Conservation (phyloP, 2,797 vertebrate species). For the Acrocephalus scirpaceus region DNA sequence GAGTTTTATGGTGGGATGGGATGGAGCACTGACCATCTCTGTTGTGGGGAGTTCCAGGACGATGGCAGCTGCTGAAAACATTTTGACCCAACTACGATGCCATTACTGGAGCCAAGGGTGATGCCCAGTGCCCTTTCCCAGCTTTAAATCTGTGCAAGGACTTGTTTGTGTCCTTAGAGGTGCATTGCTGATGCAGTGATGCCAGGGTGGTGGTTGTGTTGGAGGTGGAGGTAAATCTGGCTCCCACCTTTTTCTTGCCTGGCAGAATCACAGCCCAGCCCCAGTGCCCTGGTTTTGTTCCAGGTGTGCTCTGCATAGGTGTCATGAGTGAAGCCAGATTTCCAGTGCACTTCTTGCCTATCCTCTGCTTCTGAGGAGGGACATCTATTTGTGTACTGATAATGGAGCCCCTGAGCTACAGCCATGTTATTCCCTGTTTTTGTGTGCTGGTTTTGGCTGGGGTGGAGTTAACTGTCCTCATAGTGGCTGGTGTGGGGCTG, state of each 20-base stretch:
- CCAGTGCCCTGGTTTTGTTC: background rate
- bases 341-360: background rate
- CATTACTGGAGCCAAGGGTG: background rate
- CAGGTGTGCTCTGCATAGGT: background rate
- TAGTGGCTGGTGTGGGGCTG: background rate
- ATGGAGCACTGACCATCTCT: background rate
- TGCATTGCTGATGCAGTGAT: rapidly evolving
- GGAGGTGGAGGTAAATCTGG: background rate
- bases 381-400: background rate
- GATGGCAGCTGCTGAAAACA: background rate
- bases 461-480: background rate
- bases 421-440: background rate
- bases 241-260: background rate
- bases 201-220: background rate
- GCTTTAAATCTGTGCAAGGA: background rate
- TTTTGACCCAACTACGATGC: background rate
- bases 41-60: background rate
- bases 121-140: background rate
- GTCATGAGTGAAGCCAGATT: background rate
- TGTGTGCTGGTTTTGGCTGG: background rate
- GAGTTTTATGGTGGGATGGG: background rate
- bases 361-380: background rate
- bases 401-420: background rate
- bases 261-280: background rate
- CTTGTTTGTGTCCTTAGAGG: rapidly evolving